Evolutionary conservation across 1,140 invertebrate species (phyloP).

Genomic region (Dreissena polymorpha): DNA sequence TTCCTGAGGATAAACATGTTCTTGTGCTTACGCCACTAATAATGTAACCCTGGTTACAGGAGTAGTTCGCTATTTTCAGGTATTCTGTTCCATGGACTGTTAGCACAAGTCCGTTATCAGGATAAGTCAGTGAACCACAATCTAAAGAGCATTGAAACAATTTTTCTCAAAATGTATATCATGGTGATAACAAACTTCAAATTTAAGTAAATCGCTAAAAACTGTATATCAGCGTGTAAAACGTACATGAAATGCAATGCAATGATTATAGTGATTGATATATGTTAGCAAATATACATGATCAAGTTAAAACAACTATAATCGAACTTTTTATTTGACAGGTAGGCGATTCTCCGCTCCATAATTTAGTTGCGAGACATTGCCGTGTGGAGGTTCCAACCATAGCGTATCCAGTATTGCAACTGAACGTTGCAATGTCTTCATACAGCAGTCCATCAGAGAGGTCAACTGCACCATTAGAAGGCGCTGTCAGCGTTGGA

Average conservation of each 20-base stretch:
- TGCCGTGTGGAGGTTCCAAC: background rate
- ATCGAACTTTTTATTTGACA: conserved; percentile 9
- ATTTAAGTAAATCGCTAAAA: too few species aligned
- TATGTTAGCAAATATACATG: too few species aligned
- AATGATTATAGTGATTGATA: too few species aligned
- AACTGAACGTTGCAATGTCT: conserved; percentile 1
- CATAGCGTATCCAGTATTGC: conserved; percentile 29
- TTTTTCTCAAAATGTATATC: background rate
- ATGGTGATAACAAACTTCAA: too few species aligned
- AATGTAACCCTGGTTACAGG: conserved; percentile 25
- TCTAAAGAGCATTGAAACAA: background rate
- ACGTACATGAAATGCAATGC: too few species aligned
- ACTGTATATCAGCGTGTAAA: too few species aligned
- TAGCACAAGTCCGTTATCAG: conserved; percentile 23
- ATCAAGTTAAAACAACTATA: too few species aligned
- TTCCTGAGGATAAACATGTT: conserved; percentile 22
- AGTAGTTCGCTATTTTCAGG: conserved; percentile 19
- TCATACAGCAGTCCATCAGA: background rate
- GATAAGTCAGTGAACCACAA: conserved; percentile 23
- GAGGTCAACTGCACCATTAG: conserved; percentile 23
- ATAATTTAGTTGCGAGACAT: conserved; percentile 23
- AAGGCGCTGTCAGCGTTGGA: background rate
- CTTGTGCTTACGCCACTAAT: conserved; percentile 20
- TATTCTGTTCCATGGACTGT: conserved; percentile 37
- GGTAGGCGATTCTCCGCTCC: conserved; percentile 11